These are phyloP conservation scores for Serrognathus titanus DNA, from an alignment of 2,888 invertebrate species.

Conservation along the genomic window DNA sequence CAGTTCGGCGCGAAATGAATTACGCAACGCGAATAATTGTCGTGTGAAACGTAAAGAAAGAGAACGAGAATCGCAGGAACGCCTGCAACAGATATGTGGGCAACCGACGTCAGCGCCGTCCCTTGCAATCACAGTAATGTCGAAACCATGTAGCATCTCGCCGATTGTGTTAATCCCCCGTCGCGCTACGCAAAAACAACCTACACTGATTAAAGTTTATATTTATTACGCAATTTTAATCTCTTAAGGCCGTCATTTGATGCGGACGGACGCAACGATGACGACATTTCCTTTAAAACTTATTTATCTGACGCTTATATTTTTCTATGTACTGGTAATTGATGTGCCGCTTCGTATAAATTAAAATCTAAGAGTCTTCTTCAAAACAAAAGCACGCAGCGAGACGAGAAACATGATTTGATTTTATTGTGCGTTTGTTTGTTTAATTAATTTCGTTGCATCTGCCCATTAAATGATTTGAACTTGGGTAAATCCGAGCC, in stretches of 20 bases:
- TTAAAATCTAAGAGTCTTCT: no score
- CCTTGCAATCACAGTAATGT: constrained; percentile 48
- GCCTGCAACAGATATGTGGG: constrained; percentile 48
- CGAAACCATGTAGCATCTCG: constrained; percentile 45
- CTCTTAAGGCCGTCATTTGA: neutral
- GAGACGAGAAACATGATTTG: no score
- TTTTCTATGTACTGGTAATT: no score
- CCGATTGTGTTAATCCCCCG: constrained; percentile 43
- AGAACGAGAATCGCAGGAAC: constrained; percentile 23
- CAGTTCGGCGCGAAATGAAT: constrained; percentile 8
- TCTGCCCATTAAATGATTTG: neutral
- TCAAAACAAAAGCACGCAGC: no score
- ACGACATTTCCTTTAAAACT: no score
- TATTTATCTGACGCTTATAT: no score
- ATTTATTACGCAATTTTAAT: constrained; percentile 15
- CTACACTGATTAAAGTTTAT: constrained; percentile 20
- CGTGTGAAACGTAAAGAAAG: constrained; percentile 6
- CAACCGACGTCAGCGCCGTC: constrained; percentile 45
- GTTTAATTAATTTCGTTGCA: neutral
- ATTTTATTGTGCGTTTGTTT: no score
- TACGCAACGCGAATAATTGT: constrained; percentile 9
- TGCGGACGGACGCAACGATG: neutral
- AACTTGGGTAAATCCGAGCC: neutral
- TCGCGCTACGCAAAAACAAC: constrained; percentile 22
- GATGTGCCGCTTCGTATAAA: no score